These are phyloP conservation scores for Myocastor coypus DNA, from an alignment of 2,113 vertebrate species.

Conservation along the genomic window DNA sequence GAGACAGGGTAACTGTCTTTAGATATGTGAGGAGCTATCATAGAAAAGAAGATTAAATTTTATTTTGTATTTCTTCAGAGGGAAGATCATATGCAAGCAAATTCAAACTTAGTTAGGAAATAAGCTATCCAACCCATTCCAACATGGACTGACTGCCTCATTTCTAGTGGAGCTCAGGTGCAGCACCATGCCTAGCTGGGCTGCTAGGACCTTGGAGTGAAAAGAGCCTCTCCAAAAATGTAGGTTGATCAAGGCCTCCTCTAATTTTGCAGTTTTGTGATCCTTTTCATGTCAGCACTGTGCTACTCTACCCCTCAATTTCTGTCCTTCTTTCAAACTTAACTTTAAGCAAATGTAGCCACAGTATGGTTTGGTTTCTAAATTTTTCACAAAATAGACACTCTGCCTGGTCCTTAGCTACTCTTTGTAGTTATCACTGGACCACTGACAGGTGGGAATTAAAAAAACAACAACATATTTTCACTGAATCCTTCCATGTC, in stretches of 20 bases:
- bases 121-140: not conserved
- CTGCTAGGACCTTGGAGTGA: not conserved
- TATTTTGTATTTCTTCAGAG: constrained; percentile 37
- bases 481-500: constrained; percentile 72
- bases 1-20: not conserved
- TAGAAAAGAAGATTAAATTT: constrained; percentile 13
- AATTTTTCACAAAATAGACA: not conserved
- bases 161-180: not conserved
- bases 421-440: not conserved
- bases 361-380: not conserved
- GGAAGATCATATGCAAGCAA: not conserved
- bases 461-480: constrained; percentile 52
- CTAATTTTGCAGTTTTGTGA: not conserved
- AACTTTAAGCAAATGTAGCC: not conserved
- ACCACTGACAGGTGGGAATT: not conserved
- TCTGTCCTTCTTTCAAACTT: not conserved
- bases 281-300: not conserved
- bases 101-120: not conserved
- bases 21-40: not conserved
- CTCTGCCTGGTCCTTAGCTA: not conserved
- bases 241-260: not conserved
- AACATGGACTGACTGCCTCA: not conserved
- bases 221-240: not conserved
- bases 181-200: not conserved
- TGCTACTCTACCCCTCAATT: not conserved